phyloP scores from a whole-genome alignment of 2,888 invertebrate genomes.

The Chrysolina oricalcia region DNA sequence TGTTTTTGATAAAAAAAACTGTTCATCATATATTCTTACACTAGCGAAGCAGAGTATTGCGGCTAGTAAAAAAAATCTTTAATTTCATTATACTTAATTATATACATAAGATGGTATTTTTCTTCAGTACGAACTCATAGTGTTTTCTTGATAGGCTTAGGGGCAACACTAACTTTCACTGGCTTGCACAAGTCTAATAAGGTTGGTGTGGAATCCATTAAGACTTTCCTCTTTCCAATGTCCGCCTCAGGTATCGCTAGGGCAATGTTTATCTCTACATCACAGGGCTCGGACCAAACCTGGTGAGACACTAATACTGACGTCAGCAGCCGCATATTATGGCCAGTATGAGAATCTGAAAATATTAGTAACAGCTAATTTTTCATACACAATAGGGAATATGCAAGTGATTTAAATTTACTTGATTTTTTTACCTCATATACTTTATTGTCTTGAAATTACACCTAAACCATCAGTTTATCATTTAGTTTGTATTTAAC shows the following conservation, averaged over 20 bases:
- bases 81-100: not conserved
- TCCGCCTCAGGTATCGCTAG: constrained; percentile 81
- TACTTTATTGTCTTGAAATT: too few relatives aligned
- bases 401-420: too few relatives aligned
- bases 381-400: too few relatives aligned
- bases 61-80: not conserved
- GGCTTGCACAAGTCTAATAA: constrained; percentile 89
- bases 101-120: not conserved
- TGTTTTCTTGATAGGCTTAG: constrained; percentile 87
- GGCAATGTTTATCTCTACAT: constrained; percentile 89
- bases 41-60: too few relatives aligned
- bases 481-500: too few relatives aligned
- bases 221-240: constrained; percentile 69
- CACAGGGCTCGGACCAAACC: constrained; percentile 94
- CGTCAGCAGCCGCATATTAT: constrained; percentile 83
- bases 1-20: too few relatives aligned
- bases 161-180: constrained; percentile 89
- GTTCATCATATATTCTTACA: too few relatives aligned
- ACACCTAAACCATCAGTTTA: too few relatives aligned
- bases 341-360: constrained; percentile 74
- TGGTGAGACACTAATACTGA: constrained; percentile 92
- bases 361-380: constrained; percentile 12
- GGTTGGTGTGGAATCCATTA: constrained; percentile 73
- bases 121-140: constrained; percentile 55
- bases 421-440: too few relatives aligned